phyloP scores from a whole-genome alignment of 2,113 vertebrate genomes.

The Channa maculata region DNA sequence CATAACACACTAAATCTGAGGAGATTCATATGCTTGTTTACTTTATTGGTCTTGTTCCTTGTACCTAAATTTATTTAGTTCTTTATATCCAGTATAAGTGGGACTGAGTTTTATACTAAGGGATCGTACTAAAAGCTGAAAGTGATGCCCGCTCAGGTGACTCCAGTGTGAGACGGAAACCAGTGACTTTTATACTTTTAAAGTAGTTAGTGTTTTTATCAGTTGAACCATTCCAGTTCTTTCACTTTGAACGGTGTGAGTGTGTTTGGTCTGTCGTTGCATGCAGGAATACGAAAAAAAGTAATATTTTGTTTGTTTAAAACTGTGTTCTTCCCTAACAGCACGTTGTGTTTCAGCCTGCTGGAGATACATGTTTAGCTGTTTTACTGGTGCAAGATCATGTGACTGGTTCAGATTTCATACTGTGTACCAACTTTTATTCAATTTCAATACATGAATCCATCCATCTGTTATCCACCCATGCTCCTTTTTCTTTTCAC shows the following conservation, averaged over 20 bases:
- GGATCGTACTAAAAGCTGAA: constrained; percentile 54
- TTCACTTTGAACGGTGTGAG: not conserved
- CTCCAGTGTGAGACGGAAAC: not conserved
- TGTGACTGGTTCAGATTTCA: constrained; percentile 24
- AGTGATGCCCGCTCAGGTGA: not conserved
- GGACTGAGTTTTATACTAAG: constrained; percentile 21
- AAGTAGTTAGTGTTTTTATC: constrained; percentile 34
- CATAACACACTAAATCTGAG: constrained; percentile 50
- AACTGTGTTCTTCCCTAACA: not conserved
- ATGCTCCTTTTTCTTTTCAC: not conserved
- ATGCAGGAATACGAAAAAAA: constrained; percentile 38
- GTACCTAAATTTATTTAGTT: constrained; percentile 6
- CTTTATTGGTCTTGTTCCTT: constrained; percentile 34
- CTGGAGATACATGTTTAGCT: not conserved
- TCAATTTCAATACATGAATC: constrained; percentile 40
- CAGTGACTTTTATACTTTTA: constrained; percentile 23
- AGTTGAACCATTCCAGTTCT: constrained; percentile 57
- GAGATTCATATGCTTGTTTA: constrained; percentile 24
- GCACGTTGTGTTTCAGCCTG: constrained; percentile 4
- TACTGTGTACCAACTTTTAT: constrained; percentile 35
- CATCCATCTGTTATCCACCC: constrained; percentile 18
- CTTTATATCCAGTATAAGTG: not conserved
- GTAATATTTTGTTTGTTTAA: constrained; percentile 20
- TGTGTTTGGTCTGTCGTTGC: constrained; percentile 46
- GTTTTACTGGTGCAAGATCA: constrained; percentile 14